Conservation (phyloP, 2,113 vertebrate genomes). For the Leiothrix lutea region DNA sequence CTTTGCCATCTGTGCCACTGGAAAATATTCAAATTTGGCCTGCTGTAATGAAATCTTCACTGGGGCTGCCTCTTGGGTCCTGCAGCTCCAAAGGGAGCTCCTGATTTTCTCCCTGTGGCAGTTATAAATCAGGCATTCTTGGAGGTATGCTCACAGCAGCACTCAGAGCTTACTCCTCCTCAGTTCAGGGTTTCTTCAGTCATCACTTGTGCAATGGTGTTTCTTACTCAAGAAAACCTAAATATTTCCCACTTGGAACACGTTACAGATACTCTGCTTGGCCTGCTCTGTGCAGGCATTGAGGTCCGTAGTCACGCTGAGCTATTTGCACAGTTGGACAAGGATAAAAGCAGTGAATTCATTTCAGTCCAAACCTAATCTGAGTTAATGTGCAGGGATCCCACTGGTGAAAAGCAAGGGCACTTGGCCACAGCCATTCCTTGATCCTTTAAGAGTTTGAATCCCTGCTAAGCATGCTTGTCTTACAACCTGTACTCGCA, state of each 20-base stretch:
- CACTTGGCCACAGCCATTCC: slow-evolving; percentile 3
- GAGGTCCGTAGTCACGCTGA: neutral
- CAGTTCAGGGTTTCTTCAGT: neutral
- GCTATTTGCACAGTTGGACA: neutral
- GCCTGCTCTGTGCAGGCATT: neutral
- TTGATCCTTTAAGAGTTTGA: slow-evolving; percentile 58
- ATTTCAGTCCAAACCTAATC: slow-evolving; percentile 9
- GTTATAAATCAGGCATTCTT: accelerated
- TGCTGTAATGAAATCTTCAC: neutral
- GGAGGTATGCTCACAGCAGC: neutral
- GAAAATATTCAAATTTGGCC: neutral
- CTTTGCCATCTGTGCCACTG: neutral
- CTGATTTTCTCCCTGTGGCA: neutral
- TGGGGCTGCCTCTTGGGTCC: neutral
- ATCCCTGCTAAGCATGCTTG: slow-evolving; percentile 47
- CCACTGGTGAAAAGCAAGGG: slow-evolving; percentile 49
- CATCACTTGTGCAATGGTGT: neutral
- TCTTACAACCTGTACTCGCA: neutral
- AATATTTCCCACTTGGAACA: neutral
- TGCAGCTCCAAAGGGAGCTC: neutral
- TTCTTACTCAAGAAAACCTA: neutral
- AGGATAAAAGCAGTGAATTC: slow-evolving; percentile 7
- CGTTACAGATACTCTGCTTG: accelerated
- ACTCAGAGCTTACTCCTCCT: neutral
- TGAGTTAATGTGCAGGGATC: slow-evolving; percentile 48